Percentiles rank a stretch among this genome's conserved stretches.
phyloP scores from a whole-genome alignment of 1,140 invertebrate species.

The Drosophila tani region DNA sequence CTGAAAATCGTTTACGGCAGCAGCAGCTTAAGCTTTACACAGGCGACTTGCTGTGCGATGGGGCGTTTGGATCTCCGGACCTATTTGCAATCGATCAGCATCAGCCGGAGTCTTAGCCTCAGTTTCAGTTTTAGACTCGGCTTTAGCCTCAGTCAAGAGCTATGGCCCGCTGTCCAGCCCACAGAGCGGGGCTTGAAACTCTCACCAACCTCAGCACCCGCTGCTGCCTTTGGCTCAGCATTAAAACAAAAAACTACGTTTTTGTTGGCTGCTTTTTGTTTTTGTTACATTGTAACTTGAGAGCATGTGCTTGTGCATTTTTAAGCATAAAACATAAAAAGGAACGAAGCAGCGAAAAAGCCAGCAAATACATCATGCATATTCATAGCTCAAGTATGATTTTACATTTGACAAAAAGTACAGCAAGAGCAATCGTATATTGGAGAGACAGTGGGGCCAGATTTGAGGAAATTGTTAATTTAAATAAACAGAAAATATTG shows the following conservation, averaged over 20 bases:
- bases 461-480: neutral
- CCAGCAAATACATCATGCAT: conserved; percentile 77
- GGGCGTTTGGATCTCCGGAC: conserved; percentile 69
- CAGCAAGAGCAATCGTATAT: conserved; percentile 48
- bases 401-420: conserved; percentile 76
- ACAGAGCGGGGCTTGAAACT: conserved; percentile 62
- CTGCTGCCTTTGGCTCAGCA: conserved; percentile 9
- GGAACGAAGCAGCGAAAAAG: conserved; percentile 52
- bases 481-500: too few species aligned
- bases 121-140: conserved; percentile 47
- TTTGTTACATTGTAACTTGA: conserved; percentile 74
- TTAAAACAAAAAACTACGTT: conserved; percentile 35
- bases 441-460: conserved; percentile 36
- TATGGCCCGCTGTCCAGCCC: conserved; percentile 66
- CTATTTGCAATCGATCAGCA: conserved; percentile 83
- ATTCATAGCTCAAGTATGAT: conserved; percentile 79
- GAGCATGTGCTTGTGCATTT: conserved; percentile 65
- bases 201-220: conserved; percentile 43
- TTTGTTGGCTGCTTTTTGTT: conserved; percentile 42
- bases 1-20: conserved; percentile 45
- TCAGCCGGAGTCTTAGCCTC: conserved; percentile 6
- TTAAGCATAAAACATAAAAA: conserved; percentile 78
- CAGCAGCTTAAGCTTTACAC: conserved; percentile 13
- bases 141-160: conserved; percentile 48
- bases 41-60: conserved; percentile 33